These are phyloP conservation scores for Xenentodon cancila DNA, from an alignment of 2,797 vertebrate species.

Conservation along the genomic window DNA sequence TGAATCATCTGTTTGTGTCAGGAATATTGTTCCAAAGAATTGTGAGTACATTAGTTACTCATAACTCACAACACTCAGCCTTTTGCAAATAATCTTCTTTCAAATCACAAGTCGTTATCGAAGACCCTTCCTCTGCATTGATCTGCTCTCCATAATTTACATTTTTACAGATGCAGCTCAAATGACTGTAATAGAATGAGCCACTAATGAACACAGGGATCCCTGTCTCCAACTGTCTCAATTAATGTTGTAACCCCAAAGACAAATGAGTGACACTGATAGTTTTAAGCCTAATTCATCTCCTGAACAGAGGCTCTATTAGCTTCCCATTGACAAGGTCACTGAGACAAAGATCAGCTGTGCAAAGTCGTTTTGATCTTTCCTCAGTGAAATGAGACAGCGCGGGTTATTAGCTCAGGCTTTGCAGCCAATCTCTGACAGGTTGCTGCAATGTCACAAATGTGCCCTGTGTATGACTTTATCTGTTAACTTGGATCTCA, in stretches of 20 bases:
- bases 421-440: conserved; percentile 40
- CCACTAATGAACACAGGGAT: conserved; percentile 34
- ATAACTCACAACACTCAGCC: conserved; percentile 23
- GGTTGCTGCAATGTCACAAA: conserved; percentile 24
- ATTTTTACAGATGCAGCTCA: conserved; percentile 42
- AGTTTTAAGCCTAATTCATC: conserved; percentile 43
- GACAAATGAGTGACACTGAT: conserved; percentile 42
- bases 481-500: conserved; percentile 13
- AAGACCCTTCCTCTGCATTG: conserved; percentile 19
- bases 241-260: conserved; percentile 30
- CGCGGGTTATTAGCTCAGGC: conserved; percentile 33
- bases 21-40: neutral
- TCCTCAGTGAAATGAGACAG: conserved; percentile 50
- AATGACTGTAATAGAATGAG: conserved; percentile 30
- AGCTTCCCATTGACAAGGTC: conserved; percentile 53
- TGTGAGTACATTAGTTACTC: conserved; percentile 12
- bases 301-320: conserved; percentile 49
- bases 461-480: conserved; percentile 6
- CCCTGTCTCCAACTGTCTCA: conserved; percentile 18
- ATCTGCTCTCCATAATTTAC: conserved; percentile 37
- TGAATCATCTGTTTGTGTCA: conserved; percentile 21
- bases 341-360: conserved; percentile 48
- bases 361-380: conserved; percentile 27
- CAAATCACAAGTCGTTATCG: conserved; percentile 31
- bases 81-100: conserved; percentile 17